Evolutionary conservation across 2,797 vertebrate genomes (phyloP), one percentile per base, ranked within the genome.

Genomic region (Tangara arthus): DNA sequence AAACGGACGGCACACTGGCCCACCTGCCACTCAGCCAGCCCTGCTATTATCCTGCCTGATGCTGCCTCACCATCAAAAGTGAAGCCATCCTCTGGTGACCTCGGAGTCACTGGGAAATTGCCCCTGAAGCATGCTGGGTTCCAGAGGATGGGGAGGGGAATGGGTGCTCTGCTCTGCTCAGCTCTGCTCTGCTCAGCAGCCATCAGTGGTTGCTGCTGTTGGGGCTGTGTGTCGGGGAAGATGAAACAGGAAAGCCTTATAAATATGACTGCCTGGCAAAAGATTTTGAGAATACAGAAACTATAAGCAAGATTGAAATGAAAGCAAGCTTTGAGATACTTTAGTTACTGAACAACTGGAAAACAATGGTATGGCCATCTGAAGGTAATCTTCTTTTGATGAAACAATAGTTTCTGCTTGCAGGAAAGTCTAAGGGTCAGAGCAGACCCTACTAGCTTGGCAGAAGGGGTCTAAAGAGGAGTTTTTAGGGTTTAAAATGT

Each of bases 141-240:
- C 81, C 46, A 35, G 71, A 52, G 44, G 56, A 9, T 1, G 11
- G 23, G 22, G 20, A 17, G 28, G 9, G 15, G 21, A 24, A 26
- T 0, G 23, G 59, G 76, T 0, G 2, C 60, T 24, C 39, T 37
- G n/a, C n/a, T n/a, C n/a, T 8, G 39, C 27, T 78, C 60, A 27
- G 37, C 46, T 49, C 23, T 23, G 23, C 44, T 22, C 46, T 26
- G 24, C 50, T 53, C 32, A 23, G 53, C 55, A 57, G n/a, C n/a
- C 24, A 0, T 0, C 2, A 15, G 41, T 0, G 1, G 49, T 26
- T 2, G 3, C 42, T 61, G 46, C 41, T 1, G 0, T 26, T 57
- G 0, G 1, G 35, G 65, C 44, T 50, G 52, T 30, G 50, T 52
- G 11, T 12, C n/a, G 52, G 53, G 53, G 19, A 21, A 53, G 52